These are phyloP conservation scores for Semotilus atromaculatus DNA, from an alignment of 2,797 vertebrate genomes.

Conservation along the genomic window DNA sequence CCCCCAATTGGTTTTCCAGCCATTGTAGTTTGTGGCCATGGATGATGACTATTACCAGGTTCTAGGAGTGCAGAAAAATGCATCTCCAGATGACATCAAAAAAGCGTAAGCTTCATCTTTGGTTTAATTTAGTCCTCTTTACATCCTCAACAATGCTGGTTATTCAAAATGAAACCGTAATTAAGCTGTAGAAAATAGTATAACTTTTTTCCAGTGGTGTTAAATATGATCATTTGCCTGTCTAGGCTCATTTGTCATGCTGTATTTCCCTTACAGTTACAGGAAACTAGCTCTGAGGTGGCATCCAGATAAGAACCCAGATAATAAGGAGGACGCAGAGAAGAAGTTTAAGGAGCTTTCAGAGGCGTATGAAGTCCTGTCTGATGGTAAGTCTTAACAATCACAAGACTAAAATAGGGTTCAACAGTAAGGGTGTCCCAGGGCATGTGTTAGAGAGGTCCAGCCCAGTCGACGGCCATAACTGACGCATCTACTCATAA, in stretches of 20 bases:
- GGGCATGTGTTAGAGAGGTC: neutral
- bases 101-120: conserved; percentile 88
- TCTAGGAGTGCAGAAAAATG: conserved; percentile 85
- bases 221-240: too few species aligned
- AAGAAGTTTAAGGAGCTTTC: conserved; percentile 92
- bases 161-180: neutral
- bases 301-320: conserved; percentile 97
- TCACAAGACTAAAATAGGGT: neutral
- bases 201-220: neutral
- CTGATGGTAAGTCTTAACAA: conserved; percentile 81
- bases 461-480: neutral
- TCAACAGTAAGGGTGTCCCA: neutral
- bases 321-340: conserved; percentile 94
- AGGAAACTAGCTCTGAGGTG: conserved; percentile 91
- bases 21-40: conserved; percentile 73
- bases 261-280: conserved; percentile 77
- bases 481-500: neutral
- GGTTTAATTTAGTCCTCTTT: neutral
- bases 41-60: conserved; percentile 94
- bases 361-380: conserved; percentile 94
- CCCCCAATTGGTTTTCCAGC: neutral
- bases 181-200: neutral
- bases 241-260: neutral
- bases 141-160: neutral
- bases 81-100: conserved; percentile 92